Evolutionary conservation across 2,888 invertebrate genomes (phyloP).

Genomic region (Pomacea canaliculata): DNA sequence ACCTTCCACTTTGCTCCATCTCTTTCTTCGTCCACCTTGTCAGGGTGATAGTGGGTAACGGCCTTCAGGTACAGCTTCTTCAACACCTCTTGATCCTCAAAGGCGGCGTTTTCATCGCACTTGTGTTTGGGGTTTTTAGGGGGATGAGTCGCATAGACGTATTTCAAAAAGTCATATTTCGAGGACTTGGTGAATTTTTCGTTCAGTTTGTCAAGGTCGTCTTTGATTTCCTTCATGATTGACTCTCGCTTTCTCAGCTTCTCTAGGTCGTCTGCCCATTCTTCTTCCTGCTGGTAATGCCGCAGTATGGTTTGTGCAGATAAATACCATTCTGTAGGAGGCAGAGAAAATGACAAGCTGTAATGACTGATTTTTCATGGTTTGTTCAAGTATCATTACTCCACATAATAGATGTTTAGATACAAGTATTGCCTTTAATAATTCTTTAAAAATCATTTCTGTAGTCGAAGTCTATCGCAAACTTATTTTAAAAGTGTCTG

Average conservation of each 20-base stretch:
- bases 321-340: conserved; percentile 45
- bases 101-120: conserved; percentile 23
- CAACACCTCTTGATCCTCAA: conserved; percentile 22
- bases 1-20: too few species aligned
- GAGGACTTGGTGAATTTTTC: conserved; percentile 18
- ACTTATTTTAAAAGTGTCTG: too few species aligned
- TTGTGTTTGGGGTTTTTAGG: conserved; percentile 42
- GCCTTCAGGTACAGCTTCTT: conserved; percentile 30
- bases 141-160: conserved; percentile 41
- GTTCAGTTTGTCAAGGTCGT: conserved; percentile 34
- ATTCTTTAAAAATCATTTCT: too few species aligned
- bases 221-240: conserved; percentile 34
- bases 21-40: too few species aligned
- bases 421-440: too few species aligned
- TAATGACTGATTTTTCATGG: too few species aligned
- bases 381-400: background rate
- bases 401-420: too few species aligned
- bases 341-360: background rate
- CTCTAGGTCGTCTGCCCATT: conserved; percentile 36
- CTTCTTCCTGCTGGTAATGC: conserved; percentile 42
- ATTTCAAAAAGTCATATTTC: conserved; percentile 37
- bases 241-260: conserved; percentile 34
- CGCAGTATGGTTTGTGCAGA: conserved; percentile 36
- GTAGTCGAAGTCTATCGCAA: too few species aligned
- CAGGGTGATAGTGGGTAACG: too few species aligned